Conservation (phyloP, 2,888 invertebrate genomes). For the Drosophila paramelanica region DNA sequence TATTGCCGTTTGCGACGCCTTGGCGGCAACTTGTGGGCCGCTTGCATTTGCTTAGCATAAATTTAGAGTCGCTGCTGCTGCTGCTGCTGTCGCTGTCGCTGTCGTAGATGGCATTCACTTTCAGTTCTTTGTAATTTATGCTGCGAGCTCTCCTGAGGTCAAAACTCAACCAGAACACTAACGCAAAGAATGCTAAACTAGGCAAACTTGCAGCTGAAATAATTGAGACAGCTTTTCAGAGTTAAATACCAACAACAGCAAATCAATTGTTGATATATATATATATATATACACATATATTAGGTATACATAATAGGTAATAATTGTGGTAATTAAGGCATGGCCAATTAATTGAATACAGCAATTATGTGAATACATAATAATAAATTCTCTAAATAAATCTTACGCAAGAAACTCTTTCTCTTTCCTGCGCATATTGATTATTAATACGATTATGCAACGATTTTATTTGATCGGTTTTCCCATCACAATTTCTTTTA, state of each 20-base stretch:
- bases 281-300: too few relatives aligned
- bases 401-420: too few relatives aligned
- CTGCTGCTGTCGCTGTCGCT: conserved; percentile 16
- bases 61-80: conserved; percentile 48
- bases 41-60: conserved; percentile 77
- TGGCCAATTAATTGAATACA: too few relatives aligned
- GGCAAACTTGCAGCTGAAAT: conserved; percentile 37
- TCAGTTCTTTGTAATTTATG: conserved; percentile 60
- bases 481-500: too few relatives aligned
- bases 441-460: too few relatives aligned
- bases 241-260: conserved; percentile 24
- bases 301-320: background rate
- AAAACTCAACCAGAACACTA: conserved; percentile 45
- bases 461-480: too few relatives aligned
- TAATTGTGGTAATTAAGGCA: conserved; percentile 5
- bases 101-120: conserved; percentile 58
- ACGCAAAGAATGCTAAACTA: conserved; percentile 32
- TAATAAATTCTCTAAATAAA: too few relatives aligned
- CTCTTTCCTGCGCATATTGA: too few relatives aligned
- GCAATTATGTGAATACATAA: too few relatives aligned
- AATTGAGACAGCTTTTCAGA: conserved; percentile 38
- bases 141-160: conserved; percentile 63
- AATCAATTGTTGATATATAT: conserved; percentile 9
- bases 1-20: conserved; percentile 51
- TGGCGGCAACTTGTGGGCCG: conserved; percentile 46